Evolutionary conservation across 2,113 vertebrate genomes (phyloP).

Genomic region (Percopsis transmontana): DNA sequence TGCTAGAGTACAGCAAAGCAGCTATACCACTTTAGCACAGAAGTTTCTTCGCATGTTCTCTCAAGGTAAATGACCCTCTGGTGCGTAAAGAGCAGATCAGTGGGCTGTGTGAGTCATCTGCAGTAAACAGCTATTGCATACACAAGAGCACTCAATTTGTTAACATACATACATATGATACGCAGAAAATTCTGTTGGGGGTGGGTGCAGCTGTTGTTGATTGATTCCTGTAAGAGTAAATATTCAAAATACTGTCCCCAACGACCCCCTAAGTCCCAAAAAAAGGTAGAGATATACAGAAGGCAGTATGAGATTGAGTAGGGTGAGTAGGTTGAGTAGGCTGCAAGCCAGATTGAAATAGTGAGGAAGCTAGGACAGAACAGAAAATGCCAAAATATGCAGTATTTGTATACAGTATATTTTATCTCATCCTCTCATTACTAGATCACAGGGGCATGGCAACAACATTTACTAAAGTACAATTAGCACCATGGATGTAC

Average conservation of each 20-base stretch:
- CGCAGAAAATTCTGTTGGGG: slow-evolving; percentile 9
- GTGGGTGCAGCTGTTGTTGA: background rate
- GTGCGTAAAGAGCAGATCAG: slow-evolving; percentile 23
- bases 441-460: background rate
- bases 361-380: background rate
- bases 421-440: background rate
- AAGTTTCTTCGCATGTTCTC: slow-evolving; percentile 30
- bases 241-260: slow-evolving; percentile 7
- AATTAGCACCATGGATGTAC: background rate
- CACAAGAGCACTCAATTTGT: background rate
- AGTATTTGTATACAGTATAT: too few relatives aligned
- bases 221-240: background rate
- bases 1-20: slow-evolving; percentile 16
- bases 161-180: slow-evolving; percentile 7
- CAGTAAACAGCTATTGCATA: background rate
- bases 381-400: too few relatives aligned
- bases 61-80: slow-evolving; percentile 41
- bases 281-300: background rate
- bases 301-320: background rate
- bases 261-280: background rate
- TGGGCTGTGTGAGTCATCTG: slow-evolving; percentile 32
- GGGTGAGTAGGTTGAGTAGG: too few relatives aligned
- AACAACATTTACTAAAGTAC: background rate
- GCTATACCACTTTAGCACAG: slow-evolving; percentile 8
- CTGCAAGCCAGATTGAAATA: background rate